Percentiles rank a stretch among this genome's conserved stretches.
These are phyloP conservation scores for Myotis lucifugus DNA, from an alignment of 2,113 vertebrate species.

Conservation along the genomic window DNA sequence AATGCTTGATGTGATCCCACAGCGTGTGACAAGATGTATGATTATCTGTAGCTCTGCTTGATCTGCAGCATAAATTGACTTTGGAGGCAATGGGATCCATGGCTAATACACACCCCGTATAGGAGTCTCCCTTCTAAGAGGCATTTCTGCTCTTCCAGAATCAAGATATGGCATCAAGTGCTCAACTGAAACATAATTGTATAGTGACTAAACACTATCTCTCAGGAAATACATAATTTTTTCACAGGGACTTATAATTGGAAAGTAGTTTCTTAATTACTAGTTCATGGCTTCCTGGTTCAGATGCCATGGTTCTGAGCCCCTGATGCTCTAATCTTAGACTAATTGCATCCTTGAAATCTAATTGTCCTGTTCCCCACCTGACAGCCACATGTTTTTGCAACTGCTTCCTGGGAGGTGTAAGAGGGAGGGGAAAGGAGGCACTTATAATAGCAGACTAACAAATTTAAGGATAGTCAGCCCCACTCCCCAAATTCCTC, in stretches of 20 bases:
- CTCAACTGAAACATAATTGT: slow-evolving; percentile 51
- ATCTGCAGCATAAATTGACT: not conserved
- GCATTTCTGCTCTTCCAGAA: not conserved
- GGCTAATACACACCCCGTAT: not conserved
- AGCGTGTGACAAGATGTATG: slow-evolving; percentile 10
- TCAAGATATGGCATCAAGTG: not conserved
- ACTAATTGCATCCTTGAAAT: slow-evolving; percentile 75
- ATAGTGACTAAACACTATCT: slow-evolving; percentile 55
- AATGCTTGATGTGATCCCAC: slow-evolving; percentile 40
- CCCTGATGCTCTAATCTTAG: slow-evolving; percentile 61
- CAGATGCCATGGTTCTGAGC: slow-evolving; percentile 67
- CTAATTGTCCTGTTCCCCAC: slow-evolving; percentile 50
- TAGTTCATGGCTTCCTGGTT: slow-evolving; percentile 59
- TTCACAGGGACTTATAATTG: slow-evolving; percentile 55
- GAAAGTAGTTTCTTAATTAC: slow-evolving; percentile 66
- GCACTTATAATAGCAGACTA: slow-evolving; percentile 58
- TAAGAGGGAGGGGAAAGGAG: slow-evolving; percentile 52
- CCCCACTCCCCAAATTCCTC: slow-evolving; percentile 30
- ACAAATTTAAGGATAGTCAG: slow-evolving; percentile 54
- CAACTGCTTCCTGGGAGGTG: slow-evolving; percentile 60
- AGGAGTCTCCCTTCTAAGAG: not conserved
- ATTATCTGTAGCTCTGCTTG: slow-evolving; percentile 53
- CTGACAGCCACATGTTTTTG: slow-evolving; percentile 70
- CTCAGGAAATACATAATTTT: slow-evolving; percentile 61
- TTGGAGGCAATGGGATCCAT: slow-evolving; percentile 16